These are phyloP conservation scores for Ormyrus labotus DNA, from an alignment of 2,888 invertebrate genomes.

Conservation along the genomic window DNA sequence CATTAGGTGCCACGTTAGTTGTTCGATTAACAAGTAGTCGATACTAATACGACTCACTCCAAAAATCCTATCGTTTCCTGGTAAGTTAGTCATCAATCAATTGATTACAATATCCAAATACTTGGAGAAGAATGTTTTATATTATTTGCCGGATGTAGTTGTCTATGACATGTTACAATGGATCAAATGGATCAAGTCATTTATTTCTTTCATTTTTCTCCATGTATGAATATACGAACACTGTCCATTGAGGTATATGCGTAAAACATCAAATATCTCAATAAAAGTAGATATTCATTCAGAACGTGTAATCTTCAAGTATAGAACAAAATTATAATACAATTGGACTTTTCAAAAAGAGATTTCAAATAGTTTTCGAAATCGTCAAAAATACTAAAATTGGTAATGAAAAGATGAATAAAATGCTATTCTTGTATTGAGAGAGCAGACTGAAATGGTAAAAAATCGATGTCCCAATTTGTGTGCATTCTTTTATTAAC, in stretches of 20 bases:
- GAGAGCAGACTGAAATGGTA: slow-evolving; percentile 73
- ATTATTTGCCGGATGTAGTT: neutral
- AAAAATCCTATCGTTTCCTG: slow-evolving; percentile 67
- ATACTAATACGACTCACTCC: slow-evolving; percentile 66
- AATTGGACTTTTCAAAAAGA: slow-evolving; percentile 5
- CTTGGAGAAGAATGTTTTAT: slow-evolving; percentile 43
- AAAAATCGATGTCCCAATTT: slow-evolving; percentile 59
- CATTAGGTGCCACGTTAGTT: slow-evolving; percentile 57
- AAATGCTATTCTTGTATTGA: slow-evolving; percentile 57
- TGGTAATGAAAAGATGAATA: slow-evolving; percentile 38
- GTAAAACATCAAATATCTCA: slow-evolving; percentile 18
- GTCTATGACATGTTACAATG: no score
- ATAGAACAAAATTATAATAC: neutral
- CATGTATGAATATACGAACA: slow-evolving; percentile 32
- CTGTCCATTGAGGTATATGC: slow-evolving; percentile 34
- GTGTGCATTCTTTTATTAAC: slow-evolving; percentile 55
- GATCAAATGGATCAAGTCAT: neutral
- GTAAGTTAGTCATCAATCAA: slow-evolving; percentile 67
- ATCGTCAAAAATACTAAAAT: slow-evolving; percentile 29
- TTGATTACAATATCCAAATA: slow-evolving; percentile 60
- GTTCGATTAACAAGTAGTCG: slow-evolving; percentile 56
- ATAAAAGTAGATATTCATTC: slow-evolving; percentile 19
- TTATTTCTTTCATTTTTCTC: slow-evolving; percentile 46
- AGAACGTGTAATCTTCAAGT: slow-evolving; percentile 44
- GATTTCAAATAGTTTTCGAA: slow-evolving; percentile 34